A percentile compares a stretch with the other conserved stretches of the same genome.
These are phyloP conservation scores for Ganaspis sp. DNA, from an alignment of 1,140 invertebrate species.

Conservation along the genomic window DNA sequence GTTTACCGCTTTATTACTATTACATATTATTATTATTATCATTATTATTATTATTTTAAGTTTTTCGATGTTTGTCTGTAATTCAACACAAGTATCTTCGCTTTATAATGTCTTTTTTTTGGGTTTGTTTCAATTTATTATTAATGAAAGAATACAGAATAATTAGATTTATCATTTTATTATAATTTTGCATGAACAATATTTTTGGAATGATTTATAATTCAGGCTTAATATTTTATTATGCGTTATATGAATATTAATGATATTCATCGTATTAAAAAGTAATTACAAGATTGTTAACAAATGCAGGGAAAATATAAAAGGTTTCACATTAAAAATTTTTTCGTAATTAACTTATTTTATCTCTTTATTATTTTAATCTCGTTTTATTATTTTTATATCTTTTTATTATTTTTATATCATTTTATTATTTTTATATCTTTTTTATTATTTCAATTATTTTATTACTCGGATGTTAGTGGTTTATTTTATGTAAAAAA, in stretches of 20 bases:
- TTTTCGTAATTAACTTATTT: neutral
- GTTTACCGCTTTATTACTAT: conserved; percentile 24
- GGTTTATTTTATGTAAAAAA: no score
- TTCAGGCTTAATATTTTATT: conserved; percentile 17
- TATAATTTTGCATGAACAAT: neutral
- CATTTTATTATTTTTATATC: neutral
- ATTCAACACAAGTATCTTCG: conserved; percentile 11
- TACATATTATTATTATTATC: conserved; percentile 11
- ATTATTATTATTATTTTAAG: conserved; percentile 20
- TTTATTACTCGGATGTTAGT: no score
- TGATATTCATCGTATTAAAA: conserved; percentile 12
- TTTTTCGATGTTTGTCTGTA: conserved; percentile 21
- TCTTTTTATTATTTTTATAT: no score
- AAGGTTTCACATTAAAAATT: neutral
- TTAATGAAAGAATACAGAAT: conserved; percentile 2
- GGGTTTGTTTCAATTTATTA: conserved; percentile 10
- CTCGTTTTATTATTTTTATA: no score
- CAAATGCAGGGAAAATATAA: conserved; percentile 22
- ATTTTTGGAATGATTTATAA: conserved; percentile 19
- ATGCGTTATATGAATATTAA: conserved; percentile 22
- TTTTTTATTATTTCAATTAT: no score
- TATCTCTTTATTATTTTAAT: neutral
- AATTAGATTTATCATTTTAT: conserved; percentile 6
- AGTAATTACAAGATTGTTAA: conserved; percentile 10
- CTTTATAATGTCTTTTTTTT: conserved; percentile 11